phyloP scores from a whole-genome alignment of 1,140 invertebrate genomes.

The Drosophila funebris region DNA sequence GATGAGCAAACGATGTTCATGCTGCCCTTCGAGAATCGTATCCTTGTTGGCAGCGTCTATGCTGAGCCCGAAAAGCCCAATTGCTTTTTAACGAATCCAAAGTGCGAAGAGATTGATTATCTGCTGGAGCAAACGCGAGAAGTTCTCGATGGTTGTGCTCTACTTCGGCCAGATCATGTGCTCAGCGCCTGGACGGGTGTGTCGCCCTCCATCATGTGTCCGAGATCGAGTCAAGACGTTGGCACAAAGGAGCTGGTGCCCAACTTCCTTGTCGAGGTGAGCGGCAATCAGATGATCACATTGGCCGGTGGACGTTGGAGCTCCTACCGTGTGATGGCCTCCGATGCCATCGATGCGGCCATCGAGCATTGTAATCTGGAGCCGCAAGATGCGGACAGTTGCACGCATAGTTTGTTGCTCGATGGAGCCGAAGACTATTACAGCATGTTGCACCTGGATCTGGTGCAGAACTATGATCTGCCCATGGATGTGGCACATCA shows the following conservation, averaged over 20 bases:
- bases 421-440: conserved; percentile 51
- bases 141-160: conserved; percentile 22
- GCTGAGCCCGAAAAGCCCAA: background rate
- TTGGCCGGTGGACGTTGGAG: conserved; percentile 59
- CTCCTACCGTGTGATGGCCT: conserved; percentile 60
- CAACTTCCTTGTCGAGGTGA: conserved; percentile 55
- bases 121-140: conserved; percentile 33
- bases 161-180: conserved; percentile 39
- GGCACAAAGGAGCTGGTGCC: background rate
- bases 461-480: conserved; percentile 51
- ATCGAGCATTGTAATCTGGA: conserved; percentile 41
- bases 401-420: conserved; percentile 31
- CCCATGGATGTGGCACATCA: conserved; percentile 64
- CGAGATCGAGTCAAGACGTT: background rate
- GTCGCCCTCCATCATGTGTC: conserved; percentile 37
- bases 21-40: conserved; percentile 53
- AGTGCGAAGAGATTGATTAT: conserved; percentile 6
- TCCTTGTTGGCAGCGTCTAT: conserved; percentile 36
- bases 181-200: conserved; percentile 61
- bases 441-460: conserved; percentile 51
- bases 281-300: conserved; percentile 45
- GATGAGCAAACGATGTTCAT: conserved; percentile 32
- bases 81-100: background rate
- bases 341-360: conserved; percentile 53
- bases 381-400: conserved; percentile 29